phyloP scores from a whole-genome alignment of 2,113 vertebrate genomes.

The Dermatemys mawii region DNA sequence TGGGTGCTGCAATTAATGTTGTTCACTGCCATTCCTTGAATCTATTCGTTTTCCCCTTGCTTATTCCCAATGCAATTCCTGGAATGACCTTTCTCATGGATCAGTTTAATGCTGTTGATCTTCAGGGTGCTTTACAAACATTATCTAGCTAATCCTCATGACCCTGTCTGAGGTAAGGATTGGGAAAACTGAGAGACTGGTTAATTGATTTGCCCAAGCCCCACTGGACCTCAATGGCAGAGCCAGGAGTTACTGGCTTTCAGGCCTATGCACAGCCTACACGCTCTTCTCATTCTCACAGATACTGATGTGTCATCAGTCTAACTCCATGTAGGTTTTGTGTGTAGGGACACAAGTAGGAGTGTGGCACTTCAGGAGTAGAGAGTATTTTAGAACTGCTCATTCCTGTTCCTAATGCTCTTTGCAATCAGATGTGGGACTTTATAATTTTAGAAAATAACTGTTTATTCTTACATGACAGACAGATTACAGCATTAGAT shows the following conservation, averaged over 20 bases:
- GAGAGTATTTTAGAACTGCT: background rate
- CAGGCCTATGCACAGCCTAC: background rate
- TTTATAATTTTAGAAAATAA: constrained; percentile 76
- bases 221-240: background rate
- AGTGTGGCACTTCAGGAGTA: background rate
- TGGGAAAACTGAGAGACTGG: constrained; percentile 8
- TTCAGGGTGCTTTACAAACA: background rate
- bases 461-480: constrained; percentile 73
- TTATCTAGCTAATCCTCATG: constrained; percentile 9
- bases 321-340: background rate
- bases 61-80: constrained; percentile 33
- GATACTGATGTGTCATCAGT: background rate
- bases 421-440: constrained; percentile 58
- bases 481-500: constrained; percentile 54
- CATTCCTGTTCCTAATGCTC: constrained; percentile 46
- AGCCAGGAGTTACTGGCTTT: background rate
- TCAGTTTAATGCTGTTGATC: constrained; percentile 4
- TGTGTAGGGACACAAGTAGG: background rate
- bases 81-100: background rate
- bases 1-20: background rate
- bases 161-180: constrained; percentile 2
- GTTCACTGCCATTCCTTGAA: constrained; percentile 17
- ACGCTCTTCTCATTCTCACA: background rate
- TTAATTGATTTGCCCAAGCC: constrained; percentile 8
- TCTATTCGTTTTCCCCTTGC: background rate